Base-by-base conservation (phyloP, 2,888 invertebrate genomes). In the Morpho helenor region DNA sequence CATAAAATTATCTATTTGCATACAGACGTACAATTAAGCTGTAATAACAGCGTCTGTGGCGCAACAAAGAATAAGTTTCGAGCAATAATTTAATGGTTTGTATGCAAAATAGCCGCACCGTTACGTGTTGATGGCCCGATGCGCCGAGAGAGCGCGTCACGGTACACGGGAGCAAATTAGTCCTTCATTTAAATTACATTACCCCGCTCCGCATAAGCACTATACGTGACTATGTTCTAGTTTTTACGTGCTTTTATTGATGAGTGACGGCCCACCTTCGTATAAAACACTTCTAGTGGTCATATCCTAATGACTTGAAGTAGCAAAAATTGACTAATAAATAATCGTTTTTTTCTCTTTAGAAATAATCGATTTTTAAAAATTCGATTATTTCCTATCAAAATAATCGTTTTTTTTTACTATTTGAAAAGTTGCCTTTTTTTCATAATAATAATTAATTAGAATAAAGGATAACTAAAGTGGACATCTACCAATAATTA, bases 11-110 rank as follows among this genome's bases (percentile, higher is more conserved):
- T 82, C 82, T 85, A 89, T 89, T 89, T 87, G 86, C 88, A 89
- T 88, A 85, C 84, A 76, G 80, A 76, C 76, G 79, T 87, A 79
- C 83, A 88, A 90, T 89, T 90, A 90, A 85, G 81, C 82, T 75
- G 77, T 89, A 88, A 90, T 88, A 87, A 83, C 84, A 83, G 83
- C 80, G 82, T 85, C 82, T 79, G 84, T 87, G 82, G 84, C 76
- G 89, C 82, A 89, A 88, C 88, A 87, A 82, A 87, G 89, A 89
- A 88, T 90, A 84, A 87, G 84, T 89, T 89, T 89, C 87, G 81
- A 88, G 88, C 86, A 90, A 88, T 90, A 88, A 90, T 88, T 86
- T 88, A 87, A 90, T 89, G 87, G 88, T 84, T 84, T 85, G 87
- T 89, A 90, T 89, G 89, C 88, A 90, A 90, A 90, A 89, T 87